Evolutionary conservation across 2,797 vertebrate species (phyloP), one percentile per base, ranked within the genome.

Genomic region (Heliangelus exortis): DNA sequence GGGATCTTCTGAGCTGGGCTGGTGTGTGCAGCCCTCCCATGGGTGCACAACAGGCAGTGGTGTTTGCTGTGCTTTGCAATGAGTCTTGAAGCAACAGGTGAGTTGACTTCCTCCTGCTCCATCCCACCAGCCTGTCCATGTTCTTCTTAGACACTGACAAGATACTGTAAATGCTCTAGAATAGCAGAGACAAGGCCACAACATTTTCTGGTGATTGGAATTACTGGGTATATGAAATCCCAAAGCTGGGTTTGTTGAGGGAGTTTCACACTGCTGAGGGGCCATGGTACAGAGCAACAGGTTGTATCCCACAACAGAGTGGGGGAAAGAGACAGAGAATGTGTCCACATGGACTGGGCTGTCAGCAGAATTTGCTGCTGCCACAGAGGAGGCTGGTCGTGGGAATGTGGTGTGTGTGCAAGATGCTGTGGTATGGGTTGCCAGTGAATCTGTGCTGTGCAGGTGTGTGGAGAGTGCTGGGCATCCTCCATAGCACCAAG

Each of bases 21-120:
- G 0, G 9, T 0, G 0, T 25, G 26, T 2, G 19, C 12, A 41
- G 34, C 75, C 39, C 50, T 80, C 2, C 1, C 33, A 26, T 0
- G 13, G 54, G 3, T 15, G 29, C 3, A 5, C 54, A n/a, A 8
- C 0, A 0, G n/a, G 25, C 82, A 29, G 33, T 0, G 0, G 4
- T 7, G 51, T 31, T 39, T 45, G 21, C 0, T 0, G 20, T 41
- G 67, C 63, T 82, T 33, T 63, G 45, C 54, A 36, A 2, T 11
- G 8, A 41, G 21, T 33, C 50, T 51, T 41, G 69, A 31, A 58
- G 21, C 22, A 59, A 14, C 39, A 26, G 63, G 15, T 63, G 63
- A 10, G 12, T 15, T 53, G 59, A 19, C 11, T 78, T 84, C 22
- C 16, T 84, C 29, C 51, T 73, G 62, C 51, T 71, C 12, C 34